Evolutionary conservation across 2,888 invertebrate genomes (phyloP).

Genomic region (Eurytoma adleriae): DNA sequence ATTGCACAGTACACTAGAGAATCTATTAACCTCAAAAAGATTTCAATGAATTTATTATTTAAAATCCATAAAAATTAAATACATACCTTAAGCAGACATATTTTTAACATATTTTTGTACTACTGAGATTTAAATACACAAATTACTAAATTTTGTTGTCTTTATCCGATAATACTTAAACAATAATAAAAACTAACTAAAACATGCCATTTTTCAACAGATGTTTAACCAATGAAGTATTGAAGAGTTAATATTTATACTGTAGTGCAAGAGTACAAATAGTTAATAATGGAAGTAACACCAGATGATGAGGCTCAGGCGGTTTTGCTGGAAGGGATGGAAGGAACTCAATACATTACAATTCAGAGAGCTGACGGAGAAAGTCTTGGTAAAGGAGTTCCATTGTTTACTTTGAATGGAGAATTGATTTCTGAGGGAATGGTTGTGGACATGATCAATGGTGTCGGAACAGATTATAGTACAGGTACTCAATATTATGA

Average conservation of each 20-base stretch:
- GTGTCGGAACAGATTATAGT: slow-evolving; percentile 70
- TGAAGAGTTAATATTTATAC: not conserved
- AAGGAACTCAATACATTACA: slow-evolving; percentile 74
- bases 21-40: too few species aligned
- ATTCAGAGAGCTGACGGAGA: slow-evolving; percentile 74
- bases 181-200: slow-evolving; percentile 12
- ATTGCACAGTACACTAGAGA: too few species aligned
- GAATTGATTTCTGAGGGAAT: slow-evolving; percentile 73
- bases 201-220: slow-evolving; percentile 28
- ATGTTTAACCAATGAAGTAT: slow-evolving; percentile 39
- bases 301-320: slow-evolving; percentile 72
- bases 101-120: not conserved
- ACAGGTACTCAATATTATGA: slow-evolving; percentile 72
- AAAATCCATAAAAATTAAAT: too few species aligned
- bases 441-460: slow-evolving; percentile 75
- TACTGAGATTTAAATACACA: not conserved
- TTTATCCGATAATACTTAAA: not conserved
- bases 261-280: slow-evolving; percentile 36
- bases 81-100: not conserved
- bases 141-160: too few species aligned
- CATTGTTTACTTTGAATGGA: slow-evolving; percentile 71
- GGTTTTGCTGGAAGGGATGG: slow-evolving; percentile 72
- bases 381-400: slow-evolving; percentile 70
- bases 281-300: slow-evolving; percentile 67
- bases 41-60: too few species aligned